Base-by-base conservation (phyloP, 2,797 vertebrate genomes). In the Cephalopachus bancanus region DNA sequence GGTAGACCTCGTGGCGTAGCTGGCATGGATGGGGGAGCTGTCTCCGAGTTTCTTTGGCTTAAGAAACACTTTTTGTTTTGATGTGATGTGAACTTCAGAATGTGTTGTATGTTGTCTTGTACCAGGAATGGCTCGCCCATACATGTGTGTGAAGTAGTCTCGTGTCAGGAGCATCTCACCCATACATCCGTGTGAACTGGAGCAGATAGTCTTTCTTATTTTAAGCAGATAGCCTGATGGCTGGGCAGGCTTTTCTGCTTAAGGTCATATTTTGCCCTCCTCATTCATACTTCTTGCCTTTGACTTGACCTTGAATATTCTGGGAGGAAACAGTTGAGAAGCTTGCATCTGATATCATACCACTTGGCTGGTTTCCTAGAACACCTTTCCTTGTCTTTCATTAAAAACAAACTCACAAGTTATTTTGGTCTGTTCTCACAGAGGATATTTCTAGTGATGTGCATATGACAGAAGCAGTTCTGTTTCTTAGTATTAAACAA, bases 41-140 rank as follows among this genome's bases (percentile, higher is more conserved):
- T 88, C 24, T 75, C 7, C 83, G 5, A 49, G 37, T 19, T 85
- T 92, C 55, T 95, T 49, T 83, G 76, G 19, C 26, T 96, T 80
- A 79, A 84, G 90, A 96, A 93, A 55, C 16, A 62, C 30, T 94
- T 91, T 88, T 89, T 93, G 24, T 75, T 94, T 78, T 91, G 71
- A 71, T 55, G 59, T 55, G n/a, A 14, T 79, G 8, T 1, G 44
- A 94, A 15, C 33, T 78, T 79, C 44, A 75, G 64, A 94, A 72
- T 53, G 10, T 95, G 59, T 89, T 91, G 7, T n/a, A 20, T 94
- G 64, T 83, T 95, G 37, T 84, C 49, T 91, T 14, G 62, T 92
- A 81, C 78, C 49, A 90, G 75, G 83, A 88, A 67, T 51, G 65
- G 86, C n/a, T 55, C 16, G 78, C 16, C 51, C 28, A 10, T 51